Evolutionary conservation across 2,888 invertebrate species (phyloP).

Genomic region (Pseudococcus jackbeardsleyi): DNA sequence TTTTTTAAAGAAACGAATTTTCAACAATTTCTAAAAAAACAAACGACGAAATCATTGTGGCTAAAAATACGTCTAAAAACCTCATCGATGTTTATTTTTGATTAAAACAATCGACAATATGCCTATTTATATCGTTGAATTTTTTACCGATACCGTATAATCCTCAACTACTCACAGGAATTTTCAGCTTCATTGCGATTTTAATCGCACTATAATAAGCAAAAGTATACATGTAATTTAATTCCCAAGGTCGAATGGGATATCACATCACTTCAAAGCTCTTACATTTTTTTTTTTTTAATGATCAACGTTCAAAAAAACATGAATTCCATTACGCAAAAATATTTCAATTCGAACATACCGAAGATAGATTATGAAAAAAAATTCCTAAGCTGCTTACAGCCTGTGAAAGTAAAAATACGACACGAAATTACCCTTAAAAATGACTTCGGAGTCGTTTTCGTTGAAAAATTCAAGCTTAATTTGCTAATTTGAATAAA

Average conservation of each 20-base stretch:
- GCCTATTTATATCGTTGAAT: background rate
- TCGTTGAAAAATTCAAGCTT: background rate
- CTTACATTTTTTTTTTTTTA: background rate
- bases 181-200: background rate
- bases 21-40: background rate
- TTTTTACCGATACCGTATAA: background rate
- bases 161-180: background rate
- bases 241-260: constrained; percentile 15
- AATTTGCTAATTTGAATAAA: background rate
- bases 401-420: background rate
- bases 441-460: too few species aligned
- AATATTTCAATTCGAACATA: background rate
- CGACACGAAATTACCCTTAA: too few species aligned
- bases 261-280: constrained; percentile 3
- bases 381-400: background rate
- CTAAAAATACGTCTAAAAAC: background rate
- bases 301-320: constrained; percentile 6
- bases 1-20: background rate
- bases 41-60: background rate
- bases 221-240: background rate
- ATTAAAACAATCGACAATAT: background rate
- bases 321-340: background rate
- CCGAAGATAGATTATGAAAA: background rate
- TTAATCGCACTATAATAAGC: constrained; percentile 20
- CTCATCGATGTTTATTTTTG: background rate